Evolutionary conservation across 2,888 invertebrate species (phyloP).

Genomic region (Andrena chrysosceles): DNA sequence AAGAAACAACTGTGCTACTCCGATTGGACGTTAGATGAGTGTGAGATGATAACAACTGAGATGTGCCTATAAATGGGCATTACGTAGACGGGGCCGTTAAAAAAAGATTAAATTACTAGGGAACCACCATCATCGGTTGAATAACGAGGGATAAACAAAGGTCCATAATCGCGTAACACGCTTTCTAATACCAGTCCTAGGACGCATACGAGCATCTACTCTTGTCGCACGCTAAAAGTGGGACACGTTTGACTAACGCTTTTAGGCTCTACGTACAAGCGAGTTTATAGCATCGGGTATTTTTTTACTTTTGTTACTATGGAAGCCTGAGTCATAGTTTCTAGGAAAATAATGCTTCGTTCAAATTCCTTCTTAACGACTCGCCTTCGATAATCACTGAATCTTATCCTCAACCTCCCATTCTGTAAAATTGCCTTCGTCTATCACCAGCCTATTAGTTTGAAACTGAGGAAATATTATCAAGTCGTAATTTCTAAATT

Average conservation of each 20-base stretch:
- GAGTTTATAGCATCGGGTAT: constrained; percentile 22
- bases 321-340: constrained; percentile 27
- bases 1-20: not conserved
- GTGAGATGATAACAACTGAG: not conserved
- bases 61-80: constrained; percentile 21
- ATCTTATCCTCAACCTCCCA: not conserved
- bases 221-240: constrained; percentile 34
- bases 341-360: constrained; percentile 5
- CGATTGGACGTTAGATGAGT: not conserved
- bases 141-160: constrained; percentile 69
- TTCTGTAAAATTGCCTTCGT: not conserved
- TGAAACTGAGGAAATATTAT: not conserved
- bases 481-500: no score
- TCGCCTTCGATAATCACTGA: not conserved
- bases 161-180: constrained; percentile 74
- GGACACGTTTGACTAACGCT: constrained; percentile 47
- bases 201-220: constrained; percentile 50
- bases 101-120: constrained; percentile 62
- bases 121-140: constrained; percentile 63
- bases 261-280: constrained; percentile 20
- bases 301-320: constrained; percentile 25
- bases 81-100: constrained; percentile 37
- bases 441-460: not conserved
- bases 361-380: constrained; percentile 16
- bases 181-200: constrained; percentile 73